These are phyloP conservation scores for Melinopterus prodromus DNA, from an alignment of 2,888 invertebrate species.

Conservation along the genomic window DNA sequence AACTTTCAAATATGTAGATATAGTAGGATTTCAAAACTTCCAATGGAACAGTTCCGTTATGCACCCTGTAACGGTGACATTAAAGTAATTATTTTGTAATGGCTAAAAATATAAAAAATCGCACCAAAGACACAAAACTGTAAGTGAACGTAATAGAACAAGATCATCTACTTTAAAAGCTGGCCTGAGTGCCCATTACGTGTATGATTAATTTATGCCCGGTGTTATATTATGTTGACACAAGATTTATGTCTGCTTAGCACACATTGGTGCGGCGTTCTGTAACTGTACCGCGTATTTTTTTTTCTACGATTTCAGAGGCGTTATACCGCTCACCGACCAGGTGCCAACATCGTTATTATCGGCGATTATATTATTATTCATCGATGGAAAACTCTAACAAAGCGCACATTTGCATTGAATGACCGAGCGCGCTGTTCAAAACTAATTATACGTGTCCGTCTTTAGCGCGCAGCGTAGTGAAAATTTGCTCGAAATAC, in stretches of 20 bases:
- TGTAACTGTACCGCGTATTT: neutral
- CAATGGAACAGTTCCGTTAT: no score
- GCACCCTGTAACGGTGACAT: no score
- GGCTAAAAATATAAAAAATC: no score
- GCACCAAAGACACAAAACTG: no score
- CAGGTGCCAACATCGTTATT: conserved; percentile 4
- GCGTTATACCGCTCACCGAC: neutral
- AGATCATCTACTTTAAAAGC: neutral
- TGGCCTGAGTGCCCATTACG: neutral
- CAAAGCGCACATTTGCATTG: neutral
- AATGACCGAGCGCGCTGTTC: neutral
- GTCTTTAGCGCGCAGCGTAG: neutral
- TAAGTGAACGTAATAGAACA: no score
- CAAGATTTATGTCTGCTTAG: neutral
- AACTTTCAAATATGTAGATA: no score
- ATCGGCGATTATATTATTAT: neutral
- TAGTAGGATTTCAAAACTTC: no score
- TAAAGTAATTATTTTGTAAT: no score
- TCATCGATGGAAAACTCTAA: neutral
- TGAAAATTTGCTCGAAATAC: neutral
- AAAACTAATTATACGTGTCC: neutral
- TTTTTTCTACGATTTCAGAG: neutral
- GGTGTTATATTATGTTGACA: neutral
- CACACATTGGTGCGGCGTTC: neutral
- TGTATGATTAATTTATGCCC: neutral